Base-by-base conservation (phyloP, 2,797 vertebrate genomes). In the Tragelaphus eurycerus region DNA sequence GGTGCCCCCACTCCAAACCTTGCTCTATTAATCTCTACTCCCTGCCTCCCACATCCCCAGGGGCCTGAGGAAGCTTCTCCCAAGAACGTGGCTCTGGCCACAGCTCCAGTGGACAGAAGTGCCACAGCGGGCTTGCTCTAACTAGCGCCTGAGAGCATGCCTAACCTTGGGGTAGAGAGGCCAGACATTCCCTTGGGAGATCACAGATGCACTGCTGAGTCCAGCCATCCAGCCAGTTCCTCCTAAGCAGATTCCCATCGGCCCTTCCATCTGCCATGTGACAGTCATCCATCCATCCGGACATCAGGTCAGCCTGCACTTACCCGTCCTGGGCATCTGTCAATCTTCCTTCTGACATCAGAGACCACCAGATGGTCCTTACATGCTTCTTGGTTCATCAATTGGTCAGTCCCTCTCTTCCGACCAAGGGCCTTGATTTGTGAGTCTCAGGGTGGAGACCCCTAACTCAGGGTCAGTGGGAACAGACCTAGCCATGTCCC, bases 321-420 rank as follows among this genome's bases (percentile, higher is more conserved):
- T 43, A 64, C 86, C 54, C 87, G 43, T 29, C 59, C 71, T 52
- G 50, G 62, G 90, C 86, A 85, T 90, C 95, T 78, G 90, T 96
- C 86, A 76, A 10, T 94, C 93, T 97, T 97, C 52, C 74, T 96
- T 92, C 71, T 96, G 91, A 97, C 81, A 87, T 88, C 86, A 94
- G 90, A 90, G 64, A n/a, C 59, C 57, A 96, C 94, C 96, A 94
- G 86, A 64, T 96, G 94, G 93, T 78, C 93, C 95, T 93, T 93
- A 57, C 54, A 78, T 54, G 79, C 46, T 89, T 83, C 60, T 78
- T 87, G 31, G 89, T 82, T 97, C 92, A 94, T 83, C 83, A 43
- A 1, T 46, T 2, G 31, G 76, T 90, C 79, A 85, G 27, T 89
- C 25, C 55, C 21, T 93, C 48, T 93, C 88, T 95, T 21, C 3